Evolutionary conservation across 2,113 vertebrate genomes (phyloP).

Genomic region (Hoplias malabaricus): DNA sequence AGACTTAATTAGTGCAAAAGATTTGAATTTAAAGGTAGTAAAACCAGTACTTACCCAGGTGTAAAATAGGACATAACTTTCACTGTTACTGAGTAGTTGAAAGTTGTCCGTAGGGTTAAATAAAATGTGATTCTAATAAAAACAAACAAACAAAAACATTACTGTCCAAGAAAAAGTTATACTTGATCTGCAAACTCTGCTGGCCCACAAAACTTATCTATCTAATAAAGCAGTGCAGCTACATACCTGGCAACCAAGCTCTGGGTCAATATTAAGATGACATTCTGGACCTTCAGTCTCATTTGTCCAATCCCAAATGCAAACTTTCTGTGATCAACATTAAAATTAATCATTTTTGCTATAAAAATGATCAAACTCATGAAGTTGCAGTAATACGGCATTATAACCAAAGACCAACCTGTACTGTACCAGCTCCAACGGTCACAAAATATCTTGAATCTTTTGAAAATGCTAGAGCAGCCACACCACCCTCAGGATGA

Average conservation of each 20-base stretch:
- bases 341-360: neutral
- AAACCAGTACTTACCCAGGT: constrained; percentile 75
- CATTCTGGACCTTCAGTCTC: constrained; percentile 69
- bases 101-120: constrained; percentile 79
- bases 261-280: constrained; percentile 69
- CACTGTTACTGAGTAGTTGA: constrained; percentile 86
- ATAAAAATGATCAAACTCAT: neutral
- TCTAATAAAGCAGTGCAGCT: constrained; percentile 32
- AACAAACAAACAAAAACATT: constrained; percentile 2
- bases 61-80: constrained; percentile 81
- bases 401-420: constrained; percentile 72
- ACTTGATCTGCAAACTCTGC: neutral
- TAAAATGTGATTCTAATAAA: constrained; percentile 71
- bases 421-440: constrained; percentile 74
- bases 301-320: constrained; percentile 89
- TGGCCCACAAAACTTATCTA: neutral
- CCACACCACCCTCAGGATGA: constrained; percentile 73
- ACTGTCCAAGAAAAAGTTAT: neutral
- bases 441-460: constrained; percentile 84
- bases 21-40: neutral
- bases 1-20: neutral
- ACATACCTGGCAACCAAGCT: constrained; percentile 80
- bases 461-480: constrained; percentile 75
- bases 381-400: neutral
- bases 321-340: constrained; percentile 71